Evolutionary conservation across 2,113 vertebrate species (phyloP).

Genomic region (Microcebus murinus): DNA sequence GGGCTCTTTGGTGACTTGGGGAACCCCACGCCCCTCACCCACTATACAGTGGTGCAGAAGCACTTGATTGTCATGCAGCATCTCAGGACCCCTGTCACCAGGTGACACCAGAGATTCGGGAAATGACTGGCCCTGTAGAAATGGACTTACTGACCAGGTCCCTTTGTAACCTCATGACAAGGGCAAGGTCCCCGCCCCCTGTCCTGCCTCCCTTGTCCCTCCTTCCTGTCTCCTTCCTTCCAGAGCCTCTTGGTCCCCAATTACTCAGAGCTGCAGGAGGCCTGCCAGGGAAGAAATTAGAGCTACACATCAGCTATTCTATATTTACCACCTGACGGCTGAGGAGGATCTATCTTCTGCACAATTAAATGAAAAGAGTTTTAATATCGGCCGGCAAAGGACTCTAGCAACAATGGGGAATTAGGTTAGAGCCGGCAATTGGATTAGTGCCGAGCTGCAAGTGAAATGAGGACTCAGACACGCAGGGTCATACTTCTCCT

Average conservation of each 20-base stretch:
- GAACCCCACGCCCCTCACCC: neutral
- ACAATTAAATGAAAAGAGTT: slow-evolving; percentile 85
- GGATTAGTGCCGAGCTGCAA: slow-evolving; percentile 80
- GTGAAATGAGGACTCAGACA: slow-evolving; percentile 69
- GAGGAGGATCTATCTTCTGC: slow-evolving; percentile 75
- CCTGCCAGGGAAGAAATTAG: slow-evolving; percentile 73
- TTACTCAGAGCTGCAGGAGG: slow-evolving; percentile 67
- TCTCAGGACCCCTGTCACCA: neutral
- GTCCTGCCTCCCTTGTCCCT: neutral
- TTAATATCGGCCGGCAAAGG: slow-evolving; percentile 85
- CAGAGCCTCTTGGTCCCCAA: slow-evolving; percentile 46
- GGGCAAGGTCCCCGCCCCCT: neutral
- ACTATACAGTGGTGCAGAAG: neutral
- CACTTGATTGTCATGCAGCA: neutral
- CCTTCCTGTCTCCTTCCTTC: slow-evolving; percentile 50
- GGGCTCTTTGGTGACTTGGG: neutral
- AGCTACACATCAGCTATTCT: slow-evolving; percentile 70
- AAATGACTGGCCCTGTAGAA: neutral
- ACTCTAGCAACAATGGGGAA: slow-evolving; percentile 81
- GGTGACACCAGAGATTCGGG: neutral
- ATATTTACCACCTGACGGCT: slow-evolving; percentile 66
- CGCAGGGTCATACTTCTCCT: slow-evolving; percentile 72
- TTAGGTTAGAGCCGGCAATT: slow-evolving; percentile 84
- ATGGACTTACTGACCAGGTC: accelerated
- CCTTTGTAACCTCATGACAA: neutral